Evolutionary conservation across 2,888 invertebrate genomes (phyloP).

Genomic region (Macrosiphum euphorbiae): DNA sequence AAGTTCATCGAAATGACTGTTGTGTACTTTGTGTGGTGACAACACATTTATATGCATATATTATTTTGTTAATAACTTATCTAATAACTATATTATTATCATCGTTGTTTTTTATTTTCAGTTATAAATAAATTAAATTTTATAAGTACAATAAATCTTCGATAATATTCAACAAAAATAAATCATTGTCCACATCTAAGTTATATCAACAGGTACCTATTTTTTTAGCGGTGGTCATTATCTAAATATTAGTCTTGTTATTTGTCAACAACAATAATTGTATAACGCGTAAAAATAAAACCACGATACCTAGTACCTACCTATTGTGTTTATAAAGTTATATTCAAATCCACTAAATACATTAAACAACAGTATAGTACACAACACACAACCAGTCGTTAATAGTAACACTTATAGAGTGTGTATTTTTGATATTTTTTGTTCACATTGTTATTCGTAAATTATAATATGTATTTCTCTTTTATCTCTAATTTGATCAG

Average conservation of each 20-base stretch:
- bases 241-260: neutral
- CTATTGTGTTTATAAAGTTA: neutral
- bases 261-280: neutral
- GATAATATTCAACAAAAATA: neutral
- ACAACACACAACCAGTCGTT: neutral
- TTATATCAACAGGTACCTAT: too few relatives aligned
- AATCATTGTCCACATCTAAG: too few relatives aligned
- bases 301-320: neutral
- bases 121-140: too few relatives aligned
- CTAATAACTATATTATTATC: too few relatives aligned
- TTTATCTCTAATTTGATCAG: neutral
- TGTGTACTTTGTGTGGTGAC: too few relatives aligned
- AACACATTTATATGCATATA: too few relatives aligned
- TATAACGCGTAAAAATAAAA: neutral
- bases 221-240: neutral
- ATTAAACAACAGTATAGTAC: neutral
- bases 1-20: too few relatives aligned
- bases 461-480: neutral
- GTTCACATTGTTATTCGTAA: neutral
- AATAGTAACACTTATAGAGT: neutral
- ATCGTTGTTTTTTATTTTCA: too few relatives aligned
- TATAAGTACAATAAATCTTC: too few relatives aligned
- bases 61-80: too few relatives aligned
- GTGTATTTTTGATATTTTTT: neutral
- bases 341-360: neutral